Evolutionary conservation across 2,113 vertebrate genomes (phyloP).

Genomic region (Grallaria varia): DNA sequence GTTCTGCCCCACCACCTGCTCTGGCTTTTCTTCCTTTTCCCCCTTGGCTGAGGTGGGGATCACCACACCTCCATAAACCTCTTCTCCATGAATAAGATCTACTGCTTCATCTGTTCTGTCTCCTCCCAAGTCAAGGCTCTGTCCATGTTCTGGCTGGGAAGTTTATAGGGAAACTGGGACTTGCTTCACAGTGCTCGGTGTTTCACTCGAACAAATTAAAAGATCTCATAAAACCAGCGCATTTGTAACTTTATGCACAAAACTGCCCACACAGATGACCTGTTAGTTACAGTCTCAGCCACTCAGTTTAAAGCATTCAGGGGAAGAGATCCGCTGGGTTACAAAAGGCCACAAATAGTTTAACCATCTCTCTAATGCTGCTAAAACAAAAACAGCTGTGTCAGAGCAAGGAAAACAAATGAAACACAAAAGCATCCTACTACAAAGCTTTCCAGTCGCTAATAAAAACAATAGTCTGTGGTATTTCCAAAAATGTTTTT

Average conservation of each 20-base stretch:
- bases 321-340: slow-evolving; percentile 67
- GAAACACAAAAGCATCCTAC: slow-evolving; percentile 72
- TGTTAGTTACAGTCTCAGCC: neutral
- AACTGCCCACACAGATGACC: neutral
- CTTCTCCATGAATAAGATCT: slow-evolving; percentile 26
- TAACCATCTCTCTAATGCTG: slow-evolving; percentile 72
- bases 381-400: slow-evolving; percentile 81
- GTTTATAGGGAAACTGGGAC: slow-evolving; percentile 30
- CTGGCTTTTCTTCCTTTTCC: neutral
- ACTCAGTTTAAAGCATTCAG: slow-evolving; percentile 20
- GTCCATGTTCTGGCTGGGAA: slow-evolving; percentile 39
- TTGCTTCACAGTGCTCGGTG: slow-evolving; percentile 10
- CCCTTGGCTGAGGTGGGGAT: neutral
- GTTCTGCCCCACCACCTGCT: neutral
- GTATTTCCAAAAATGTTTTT: slow-evolving; percentile 78
- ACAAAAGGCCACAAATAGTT: slow-evolving; percentile 70
- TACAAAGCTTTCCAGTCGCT: slow-evolving; percentile 76
- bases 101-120: slow-evolving; percentile 16
- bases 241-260: slow-evolving; percentile 17
- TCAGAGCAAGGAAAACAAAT: slow-evolving; percentile 77
- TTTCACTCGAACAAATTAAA: slow-evolving; percentile 45
- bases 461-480: slow-evolving; percentile 79
- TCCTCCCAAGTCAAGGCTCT: neutral
- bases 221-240: slow-evolving; percentile 28
- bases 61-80: neutral